These are phyloP conservation scores for Staurois parvus DNA, from an alignment of 2,797 vertebrate genomes.

Conservation along the genomic window DNA sequence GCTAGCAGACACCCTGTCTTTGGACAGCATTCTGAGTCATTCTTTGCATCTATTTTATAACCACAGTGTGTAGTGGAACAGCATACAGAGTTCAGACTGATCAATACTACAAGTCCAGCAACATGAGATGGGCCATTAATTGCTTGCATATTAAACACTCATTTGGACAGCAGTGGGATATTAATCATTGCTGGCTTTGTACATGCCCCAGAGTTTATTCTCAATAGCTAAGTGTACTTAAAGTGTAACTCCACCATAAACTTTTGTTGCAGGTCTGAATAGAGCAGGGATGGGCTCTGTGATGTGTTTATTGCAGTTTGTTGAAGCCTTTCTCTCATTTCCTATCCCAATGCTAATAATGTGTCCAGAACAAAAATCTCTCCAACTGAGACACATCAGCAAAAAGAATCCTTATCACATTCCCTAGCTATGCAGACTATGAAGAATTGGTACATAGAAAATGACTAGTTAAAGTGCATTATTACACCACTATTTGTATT, in stretches of 20 bases:
- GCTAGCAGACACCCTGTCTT: slow-evolving; percentile 26
- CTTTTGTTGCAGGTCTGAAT: too few relatives aligned
- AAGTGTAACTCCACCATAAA: not conserved
- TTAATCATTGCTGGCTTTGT: slow-evolving; percentile 17
- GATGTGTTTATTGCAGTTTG: too few relatives aligned
- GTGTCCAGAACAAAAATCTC: too few relatives aligned
- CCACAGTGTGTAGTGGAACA: slow-evolving; percentile 6
- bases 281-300: too few relatives aligned
- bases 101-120: slow-evolving; percentile 38
- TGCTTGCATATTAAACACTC: slow-evolving; percentile 37
- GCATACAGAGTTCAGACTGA: slow-evolving; percentile 30
- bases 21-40: slow-evolving; percentile 3
- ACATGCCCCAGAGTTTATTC: not conserved
- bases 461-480: too few relatives aligned
- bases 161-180: slow-evolving; percentile 10
- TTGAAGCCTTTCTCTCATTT: not conserved
- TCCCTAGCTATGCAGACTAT: too few relatives aligned
- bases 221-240: not conserved
- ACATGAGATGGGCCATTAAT: slow-evolving; percentile 19
- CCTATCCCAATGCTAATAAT: not conserved
- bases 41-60: slow-evolving; percentile 43
- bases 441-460: too few relatives aligned
- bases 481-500: too few relatives aligned
- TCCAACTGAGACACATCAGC: too few relatives aligned
- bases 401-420: too few relatives aligned